These are phyloP conservation scores for Nasua narica DNA, from an alignment of 2,797 vertebrate species.

Conservation along the genomic window DNA sequence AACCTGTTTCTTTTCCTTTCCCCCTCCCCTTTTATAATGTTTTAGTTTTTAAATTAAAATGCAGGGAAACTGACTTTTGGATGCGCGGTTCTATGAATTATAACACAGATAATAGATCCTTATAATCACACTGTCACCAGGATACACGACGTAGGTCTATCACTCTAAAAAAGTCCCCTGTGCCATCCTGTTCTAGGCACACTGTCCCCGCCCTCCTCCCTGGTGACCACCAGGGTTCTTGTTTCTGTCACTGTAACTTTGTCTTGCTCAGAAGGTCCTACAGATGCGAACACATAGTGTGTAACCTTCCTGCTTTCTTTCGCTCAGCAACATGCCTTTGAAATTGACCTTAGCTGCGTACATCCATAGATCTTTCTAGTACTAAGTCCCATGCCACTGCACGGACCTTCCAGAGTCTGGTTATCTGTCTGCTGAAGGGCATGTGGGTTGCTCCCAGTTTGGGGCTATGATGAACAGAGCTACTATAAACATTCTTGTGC, in stretches of 20 bases:
- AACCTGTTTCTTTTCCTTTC: background rate
- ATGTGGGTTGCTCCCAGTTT: background rate
- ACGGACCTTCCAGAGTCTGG: accelerated
- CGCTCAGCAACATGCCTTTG: background rate
- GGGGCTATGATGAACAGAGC: background rate
- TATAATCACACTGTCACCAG: background rate
- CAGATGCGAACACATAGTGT: accelerated
- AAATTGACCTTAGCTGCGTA: background rate
- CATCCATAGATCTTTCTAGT: background rate
- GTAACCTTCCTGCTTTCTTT: background rate
- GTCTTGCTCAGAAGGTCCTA: background rate
- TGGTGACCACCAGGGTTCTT: too few relatives aligned
- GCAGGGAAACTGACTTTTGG: background rate
- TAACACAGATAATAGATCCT: background rate
- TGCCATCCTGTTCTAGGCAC: background rate
- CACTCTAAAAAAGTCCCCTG: background rate
- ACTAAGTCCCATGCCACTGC: background rate
- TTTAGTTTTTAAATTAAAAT: background rate
- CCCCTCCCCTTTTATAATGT: background rate
- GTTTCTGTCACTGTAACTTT: background rate
- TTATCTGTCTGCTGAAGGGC: background rate
- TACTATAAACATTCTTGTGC: background rate
- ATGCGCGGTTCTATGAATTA: background rate
- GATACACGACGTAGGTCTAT: background rate
- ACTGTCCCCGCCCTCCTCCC: background rate